phyloP scores from a whole-genome alignment of 2,113 vertebrate genomes.

The Pteropus alecto region DNA sequence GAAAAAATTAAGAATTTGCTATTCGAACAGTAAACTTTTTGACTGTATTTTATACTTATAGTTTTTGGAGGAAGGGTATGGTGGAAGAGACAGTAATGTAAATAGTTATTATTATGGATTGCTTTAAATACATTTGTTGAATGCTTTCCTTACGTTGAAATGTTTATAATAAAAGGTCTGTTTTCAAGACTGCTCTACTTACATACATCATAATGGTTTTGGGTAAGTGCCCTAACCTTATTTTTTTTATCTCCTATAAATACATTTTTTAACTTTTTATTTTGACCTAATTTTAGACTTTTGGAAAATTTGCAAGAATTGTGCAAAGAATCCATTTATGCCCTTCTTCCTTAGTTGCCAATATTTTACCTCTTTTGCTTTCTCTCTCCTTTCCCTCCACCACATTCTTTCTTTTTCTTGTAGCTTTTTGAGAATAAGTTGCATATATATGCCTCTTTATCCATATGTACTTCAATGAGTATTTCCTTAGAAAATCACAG shows the following conservation, averaged over 20 bases:
- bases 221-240: not conserved
- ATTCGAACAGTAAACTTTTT: not conserved
- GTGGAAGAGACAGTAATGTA: not conserved
- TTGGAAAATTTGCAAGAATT: not conserved
- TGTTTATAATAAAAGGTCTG: not conserved
- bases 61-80: not conserved
- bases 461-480: not conserved
- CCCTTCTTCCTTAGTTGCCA: not conserved
- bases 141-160: not conserved
- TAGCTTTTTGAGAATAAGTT: not conserved
- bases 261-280: not conserved
- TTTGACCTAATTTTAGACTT: not conserved
- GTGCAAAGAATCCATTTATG: not conserved
- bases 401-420: not conserved
- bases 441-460: not conserved
- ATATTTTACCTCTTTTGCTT: not conserved
- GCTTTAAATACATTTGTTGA: not conserved
- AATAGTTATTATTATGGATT: not conserved
- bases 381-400: not conserved
- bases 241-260: not conserved
- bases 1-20: not conserved
- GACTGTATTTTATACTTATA: not conserved
- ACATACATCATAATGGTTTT: not conserved
- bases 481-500: slow-evolving; percentile 16
- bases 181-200: not conserved